Base-by-base conservation (phyloP, 2,797 vertebrate genomes). In the Lepilemur ruficaudatus region DNA sequence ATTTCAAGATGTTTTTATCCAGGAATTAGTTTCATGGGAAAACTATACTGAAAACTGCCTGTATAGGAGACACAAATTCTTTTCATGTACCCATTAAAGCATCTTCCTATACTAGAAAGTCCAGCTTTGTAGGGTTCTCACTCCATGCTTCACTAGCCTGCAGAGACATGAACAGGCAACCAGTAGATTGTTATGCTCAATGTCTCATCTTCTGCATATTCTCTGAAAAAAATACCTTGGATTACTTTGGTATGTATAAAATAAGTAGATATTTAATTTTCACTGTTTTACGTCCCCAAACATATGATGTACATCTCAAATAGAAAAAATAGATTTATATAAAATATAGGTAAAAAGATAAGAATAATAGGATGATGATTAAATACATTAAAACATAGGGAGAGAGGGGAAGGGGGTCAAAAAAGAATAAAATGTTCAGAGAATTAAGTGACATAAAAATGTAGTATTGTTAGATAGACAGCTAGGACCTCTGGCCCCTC, bases 381-480 rank as follows among this genome's bases (percentile, higher is more conserved):
- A 95, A 48, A 78, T 89, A 79, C 2, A 87, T 75, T 91, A 79
- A 57, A 52, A 11, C 65, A 83, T 12, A 79, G 52, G 57, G 57
- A 75, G 18, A 50, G 14, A 59, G 4, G 84, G 46, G 22, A 52
- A 91, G 35, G 48, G 17, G 17, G 1, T 59, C 0, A 17, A 75
- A 57, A 57, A 93, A 52, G 23, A 96, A 79, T 65, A 89, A 84
- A 87, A 80, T 81, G 0, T 41, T 96, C 23, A 55, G 83, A 89
- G 0, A 63, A 72, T 65, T 83, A 69, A 79, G 41, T 57, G 55
- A 43, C 67, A 43, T 20, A 91, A 75, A 92, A 84, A 30, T 41
- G 0, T 65, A 70, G 15, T 32, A 57, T 57, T 23, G 22, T 57
- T 57, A 57, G 55, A 22, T 57, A 57, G 8, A 57, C 55, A 23